Evolutionary conservation across 2,888 invertebrate genomes (phyloP), one percentile per base, ranked within the genome.

Genomic region (Endomychus coccineus): DNA sequence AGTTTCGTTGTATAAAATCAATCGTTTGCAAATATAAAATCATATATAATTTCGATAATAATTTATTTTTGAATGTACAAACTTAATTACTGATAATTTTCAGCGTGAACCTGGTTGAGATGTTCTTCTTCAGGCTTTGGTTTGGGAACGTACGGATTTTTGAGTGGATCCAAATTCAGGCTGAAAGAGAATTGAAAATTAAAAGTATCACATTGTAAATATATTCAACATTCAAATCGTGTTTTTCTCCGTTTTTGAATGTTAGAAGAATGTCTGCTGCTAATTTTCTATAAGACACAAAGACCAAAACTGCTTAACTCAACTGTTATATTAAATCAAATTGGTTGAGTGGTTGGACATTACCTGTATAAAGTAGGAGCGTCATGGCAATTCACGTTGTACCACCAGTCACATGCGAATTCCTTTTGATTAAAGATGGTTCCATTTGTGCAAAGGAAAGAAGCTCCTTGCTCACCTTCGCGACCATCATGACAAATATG

Each of bases 351-450:
- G n/a, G n/a, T 19, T 19, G 6, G 21, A 19, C 6, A 67, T 68
- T 61, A 85, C 85, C 76, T 77, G 69, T 87, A 89, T 42, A 78
- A 75, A 19, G 71, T 69, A 2, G 74, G 71, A n/a, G 88, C 83
- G 41, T 81, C 75, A 3, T 77, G 76, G 52, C 89, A 89, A 56
- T 88, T 80, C 0, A 88, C 87, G 59, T 89, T 89, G 71, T 87
- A 87, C 89, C 89, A 89, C 88, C 88, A 89, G 60, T 89, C 89
- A 52, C 89, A 89, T 2, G 84, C 77, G 52, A 89, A 89, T 58
- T 87, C 82, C 43, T 78, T 76, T 57, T 89, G 89, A 66, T 86
- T 86, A 66, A 89, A 89, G 40, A 89, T 69, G 0, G 89, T 89
- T 1, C 89, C 89, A 54, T 89, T 88, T 32, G 85, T 80, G 65